Conservation (phyloP, 1,140 invertebrate species). For the Euwallacea similis region DNA sequence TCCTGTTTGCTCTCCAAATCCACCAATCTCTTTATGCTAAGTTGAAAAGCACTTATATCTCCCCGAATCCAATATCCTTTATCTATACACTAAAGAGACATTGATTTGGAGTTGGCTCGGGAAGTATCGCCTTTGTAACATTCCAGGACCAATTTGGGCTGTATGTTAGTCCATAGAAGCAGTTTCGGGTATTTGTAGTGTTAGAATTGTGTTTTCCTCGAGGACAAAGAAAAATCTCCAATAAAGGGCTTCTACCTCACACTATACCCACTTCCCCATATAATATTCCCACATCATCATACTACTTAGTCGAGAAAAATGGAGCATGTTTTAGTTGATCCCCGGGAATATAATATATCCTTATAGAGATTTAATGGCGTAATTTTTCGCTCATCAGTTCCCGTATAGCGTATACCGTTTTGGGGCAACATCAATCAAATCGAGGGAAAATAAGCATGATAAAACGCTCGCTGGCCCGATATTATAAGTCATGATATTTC, state of each 20-base stretch:
- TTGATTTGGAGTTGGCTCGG: slow-evolving; percentile 2
- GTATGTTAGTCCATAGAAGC: no score
- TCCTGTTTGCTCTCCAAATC: slow-evolving; percentile 4
- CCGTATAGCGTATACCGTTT: slow-evolving; percentile 11
- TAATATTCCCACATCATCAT: neutral
- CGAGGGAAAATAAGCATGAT: slow-evolving; percentile 23
- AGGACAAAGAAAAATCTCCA: no score
- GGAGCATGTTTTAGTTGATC: neutral
- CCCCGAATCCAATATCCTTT: slow-evolving; percentile 15
- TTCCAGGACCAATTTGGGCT: neutral
- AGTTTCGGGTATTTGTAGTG: no score
- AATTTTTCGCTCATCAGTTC: slow-evolving; percentile 18
- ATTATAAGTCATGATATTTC: slow-evolving; percentile 24
- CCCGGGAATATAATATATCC: neutral
- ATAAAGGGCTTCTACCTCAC: no score
- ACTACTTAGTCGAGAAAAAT: neutral
- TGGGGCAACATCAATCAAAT: slow-evolving; percentile 15
- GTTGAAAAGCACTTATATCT: slow-evolving; percentile 12
- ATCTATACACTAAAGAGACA: slow-evolving; percentile 17
- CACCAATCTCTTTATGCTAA: slow-evolving; percentile 8
- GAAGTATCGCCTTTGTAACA: neutral
- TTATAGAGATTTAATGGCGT: slow-evolving; percentile 16
- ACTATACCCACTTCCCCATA: no score
- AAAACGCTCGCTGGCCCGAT: slow-evolving; percentile 13
- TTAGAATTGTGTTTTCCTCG: no score